Percentiles rank a stretch among this genome's conserved stretches.
Conservation (phyloP, 1,140 invertebrate genomes). For the Lineus longissimus region DNA sequence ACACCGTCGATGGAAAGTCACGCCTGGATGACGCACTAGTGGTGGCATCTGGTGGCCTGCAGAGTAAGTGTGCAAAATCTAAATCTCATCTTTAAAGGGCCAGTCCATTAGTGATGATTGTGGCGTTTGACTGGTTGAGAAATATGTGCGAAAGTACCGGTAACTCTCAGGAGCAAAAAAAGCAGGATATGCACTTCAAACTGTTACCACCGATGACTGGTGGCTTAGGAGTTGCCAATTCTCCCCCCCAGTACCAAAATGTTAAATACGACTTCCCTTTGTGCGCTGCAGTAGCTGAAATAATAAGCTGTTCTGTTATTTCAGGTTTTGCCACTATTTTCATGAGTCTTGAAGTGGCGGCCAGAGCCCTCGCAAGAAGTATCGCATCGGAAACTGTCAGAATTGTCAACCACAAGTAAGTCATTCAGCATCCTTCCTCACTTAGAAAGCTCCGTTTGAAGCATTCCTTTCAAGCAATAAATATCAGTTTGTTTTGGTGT, state of each 20-base stretch:
- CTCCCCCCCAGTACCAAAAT: no score
- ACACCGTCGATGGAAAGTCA: slow-evolving; percentile 56
- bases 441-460: neutral
- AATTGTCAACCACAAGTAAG: slow-evolving; percentile 67
- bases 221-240: no score
- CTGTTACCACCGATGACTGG: no score
- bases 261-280: neutral
- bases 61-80: slow-evolving; percentile 56
- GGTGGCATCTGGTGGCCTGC: slow-evolving; percentile 65
- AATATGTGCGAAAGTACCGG: no score
- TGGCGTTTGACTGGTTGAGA: neutral
- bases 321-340: slow-evolving; percentile 65
- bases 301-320: slow-evolving; percentile 2
- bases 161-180: no score
- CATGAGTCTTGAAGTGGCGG: slow-evolving; percentile 64
- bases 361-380: slow-evolving; percentile 62
- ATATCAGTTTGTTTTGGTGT: neutral
- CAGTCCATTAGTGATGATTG: neutral
- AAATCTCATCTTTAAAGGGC: no score
- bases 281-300: neutral
- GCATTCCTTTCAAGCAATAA: neutral
- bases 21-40: slow-evolving; percentile 63
- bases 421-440: slow-evolving; percentile 5
- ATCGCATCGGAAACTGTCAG: slow-evolving; percentile 68
- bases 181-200: no score